Evolutionary conservation across 2,888 invertebrate genomes (phyloP), one percentile per base, ranked within the genome.

Genomic region (Lepidochrysops patricia): DNA sequence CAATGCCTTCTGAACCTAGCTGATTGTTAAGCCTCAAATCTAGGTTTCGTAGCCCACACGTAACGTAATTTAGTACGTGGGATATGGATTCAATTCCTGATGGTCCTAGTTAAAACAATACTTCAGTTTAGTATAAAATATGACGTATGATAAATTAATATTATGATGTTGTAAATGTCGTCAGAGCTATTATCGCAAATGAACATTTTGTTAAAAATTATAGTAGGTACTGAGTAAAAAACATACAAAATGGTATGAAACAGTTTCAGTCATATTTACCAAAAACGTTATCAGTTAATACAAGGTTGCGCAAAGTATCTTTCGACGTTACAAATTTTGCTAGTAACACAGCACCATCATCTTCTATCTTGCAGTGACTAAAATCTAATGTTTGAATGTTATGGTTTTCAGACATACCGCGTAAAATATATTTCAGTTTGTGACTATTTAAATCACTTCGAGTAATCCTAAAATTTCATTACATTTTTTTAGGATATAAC

Each of bases 291-390:
- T 92, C 91, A 15, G 78, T 78, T 57, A 93, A 74, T 60, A 84
- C 78, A 15, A 93, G 70, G 62, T 74, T 82, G 63, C 82, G 77
- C 60, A 92, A 74, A 60, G 77, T 79, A 35, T 84, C 86, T 66
- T 90, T 89, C 62, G 82, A 80, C 12, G 79, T 75, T 60, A 91
- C 82, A 66, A 90, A 82, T 74, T 92, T 92, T 1, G 91, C 91
- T 5, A 93, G 77, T n/a, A 91, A 91, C 13, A 90, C 75, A 2
- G 91, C 91, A 0, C 93, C 93, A 13, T 86, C 82, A 69, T 93
- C 91, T 0, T 81, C 88, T 62, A 94, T 89, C 71, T 90, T 89
- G 72, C 93, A 93, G 68, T 93, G 91, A 57, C 93, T 92, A 58
- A 94, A 89, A 74, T 93, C 92, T 52, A 94, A 68, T 52, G 91